Evolutionary conservation across 2,888 invertebrate genomes (phyloP).

Genomic region (Stenotaenia linearis): DNA sequence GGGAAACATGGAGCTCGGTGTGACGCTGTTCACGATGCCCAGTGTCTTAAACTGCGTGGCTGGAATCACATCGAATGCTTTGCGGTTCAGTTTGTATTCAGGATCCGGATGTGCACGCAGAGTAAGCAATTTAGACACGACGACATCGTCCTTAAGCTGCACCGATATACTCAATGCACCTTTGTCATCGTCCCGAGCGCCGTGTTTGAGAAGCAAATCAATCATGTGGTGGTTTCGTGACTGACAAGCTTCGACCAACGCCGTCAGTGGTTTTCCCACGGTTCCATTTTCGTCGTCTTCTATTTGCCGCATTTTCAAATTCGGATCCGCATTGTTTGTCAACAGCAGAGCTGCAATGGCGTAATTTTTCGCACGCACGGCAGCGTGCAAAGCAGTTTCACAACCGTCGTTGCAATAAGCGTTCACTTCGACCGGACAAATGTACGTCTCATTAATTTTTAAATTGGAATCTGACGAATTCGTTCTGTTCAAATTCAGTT

Average conservation of each 20-base stretch:
- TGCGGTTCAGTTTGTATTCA: constrained; percentile 87
- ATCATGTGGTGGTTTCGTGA: constrained; percentile 64
- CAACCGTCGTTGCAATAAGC: constrained; percentile 66
- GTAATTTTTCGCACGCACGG: constrained; percentile 68
- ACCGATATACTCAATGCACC: constrained; percentile 73
- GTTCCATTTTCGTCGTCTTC: constrained; percentile 43
- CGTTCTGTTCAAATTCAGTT: constrained; percentile 60
- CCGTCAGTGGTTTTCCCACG: constrained; percentile 48
- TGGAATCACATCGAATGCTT: constrained; percentile 62
- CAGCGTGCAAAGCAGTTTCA: constrained; percentile 78
- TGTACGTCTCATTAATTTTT: constrained; percentile 43
- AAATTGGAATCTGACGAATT: constrained; percentile 35
- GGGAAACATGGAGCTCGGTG: constrained; percentile 74
- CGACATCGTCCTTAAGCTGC: constrained; percentile 63
- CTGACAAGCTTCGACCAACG: constrained; percentile 64
- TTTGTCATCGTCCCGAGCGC: constrained; percentile 81
- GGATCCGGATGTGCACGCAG: constrained; percentile 83
- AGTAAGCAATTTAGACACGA: constrained; percentile 74
- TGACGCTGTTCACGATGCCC: constrained; percentile 44
- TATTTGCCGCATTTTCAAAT: constrained; percentile 58
- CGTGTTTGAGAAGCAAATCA: constrained; percentile 69
- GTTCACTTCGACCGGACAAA: constrained; percentile 68
- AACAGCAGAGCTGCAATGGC: constrained; percentile 65
- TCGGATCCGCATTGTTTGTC: constrained; percentile 74
- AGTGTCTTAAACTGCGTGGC: constrained; percentile 39